These are phyloP conservation scores for Macrotis lagotis DNA, from an alignment of 2,113 vertebrate species.

Conservation along the genomic window DNA sequence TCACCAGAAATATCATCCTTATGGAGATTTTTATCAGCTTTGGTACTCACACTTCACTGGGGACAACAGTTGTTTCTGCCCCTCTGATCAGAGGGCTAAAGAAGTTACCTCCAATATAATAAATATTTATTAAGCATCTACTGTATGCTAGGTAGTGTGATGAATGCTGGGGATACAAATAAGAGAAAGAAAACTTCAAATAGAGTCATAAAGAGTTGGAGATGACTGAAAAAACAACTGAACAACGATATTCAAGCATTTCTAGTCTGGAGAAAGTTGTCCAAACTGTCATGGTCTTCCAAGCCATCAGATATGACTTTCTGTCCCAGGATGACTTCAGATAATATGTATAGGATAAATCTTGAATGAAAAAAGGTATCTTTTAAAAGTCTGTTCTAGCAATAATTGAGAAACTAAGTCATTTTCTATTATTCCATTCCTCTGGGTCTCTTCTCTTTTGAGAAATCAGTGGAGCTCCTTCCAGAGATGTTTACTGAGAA, in stretches of 20 bases:
- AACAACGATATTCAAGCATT: not conserved
- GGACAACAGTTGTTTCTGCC: too few relatives aligned
- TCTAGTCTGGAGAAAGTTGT: not conserved
- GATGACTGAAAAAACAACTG: not conserved
- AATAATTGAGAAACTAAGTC: not conserved
- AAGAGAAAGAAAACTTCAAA: too few relatives aligned
- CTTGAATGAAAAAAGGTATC: not conserved
- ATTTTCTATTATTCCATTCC: not conserved
- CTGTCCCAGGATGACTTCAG: not conserved
- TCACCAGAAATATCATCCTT: too few relatives aligned
- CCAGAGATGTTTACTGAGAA: not conserved
- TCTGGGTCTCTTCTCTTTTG: not conserved
- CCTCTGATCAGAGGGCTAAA: too few relatives aligned
- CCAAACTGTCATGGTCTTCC: not conserved
- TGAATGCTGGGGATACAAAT: too few relatives aligned
- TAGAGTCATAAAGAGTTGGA: too few relatives aligned
- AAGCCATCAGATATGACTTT: not conserved
- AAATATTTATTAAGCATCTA: too few relatives aligned
- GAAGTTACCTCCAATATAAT: too few relatives aligned
- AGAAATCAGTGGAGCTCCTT: not conserved
- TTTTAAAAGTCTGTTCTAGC: not conserved
- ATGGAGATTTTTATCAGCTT: too few relatives aligned
- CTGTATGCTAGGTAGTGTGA: too few relatives aligned
- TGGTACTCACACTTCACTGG: too few relatives aligned
- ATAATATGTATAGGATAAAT: not conserved